Evolutionary conservation across 1,140 invertebrate genomes (phyloP), one percentile per base, ranked within the genome.

Genomic region (Venustaconcha ellipsiformis): DNA sequence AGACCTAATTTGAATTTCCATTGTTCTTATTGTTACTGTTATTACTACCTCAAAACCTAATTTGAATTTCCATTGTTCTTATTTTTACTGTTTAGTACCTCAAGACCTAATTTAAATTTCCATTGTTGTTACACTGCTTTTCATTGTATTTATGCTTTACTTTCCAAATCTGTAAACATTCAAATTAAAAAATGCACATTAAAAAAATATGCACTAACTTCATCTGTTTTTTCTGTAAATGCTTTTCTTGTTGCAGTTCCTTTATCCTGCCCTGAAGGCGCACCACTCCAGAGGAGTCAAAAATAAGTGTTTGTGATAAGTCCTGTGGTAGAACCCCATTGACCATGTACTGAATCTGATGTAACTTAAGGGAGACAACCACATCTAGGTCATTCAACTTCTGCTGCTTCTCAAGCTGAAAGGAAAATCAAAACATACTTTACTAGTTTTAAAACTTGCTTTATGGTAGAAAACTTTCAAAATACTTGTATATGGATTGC

Each of bases 371-470:
- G 14, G 94, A 88, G 0, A 94, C 91, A 17, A 93, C 92, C 6
- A 93, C 89, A 70, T 93, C 90, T 0, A 95, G 91, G 73, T 94
- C 91, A 82, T 95, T 95, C 67, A 95, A 86, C 81, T 93, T 92
- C 55, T 89, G 84, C 82, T 94, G 94, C 76, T 94, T 94, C 79
- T 94, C 92, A 62, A 92, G 88, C 93, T 94, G 78, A 26, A 80
- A 80, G 14, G 70, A 2, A 64, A 67, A 30, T 30, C 14, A 18
- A 62, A 23, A n/a, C 0, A 20, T 58, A 30, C 11, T 8, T 12
- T 62, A n/a, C 5, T 62, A n/a, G 20, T 62, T 23, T n/a, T 62
- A 62, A 23, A 18, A n/a, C 20, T 17, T 60, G 15, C 59, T 18
- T 60, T 20, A 60, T 60, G 3, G 59, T 60, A 60, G 2, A 60